A percentile compares a stretch with the other conserved stretches of the same genome.
Evolutionary conservation across 2,888 invertebrate species (phyloP).

Genomic region (Opisthograptis luteolata): DNA sequence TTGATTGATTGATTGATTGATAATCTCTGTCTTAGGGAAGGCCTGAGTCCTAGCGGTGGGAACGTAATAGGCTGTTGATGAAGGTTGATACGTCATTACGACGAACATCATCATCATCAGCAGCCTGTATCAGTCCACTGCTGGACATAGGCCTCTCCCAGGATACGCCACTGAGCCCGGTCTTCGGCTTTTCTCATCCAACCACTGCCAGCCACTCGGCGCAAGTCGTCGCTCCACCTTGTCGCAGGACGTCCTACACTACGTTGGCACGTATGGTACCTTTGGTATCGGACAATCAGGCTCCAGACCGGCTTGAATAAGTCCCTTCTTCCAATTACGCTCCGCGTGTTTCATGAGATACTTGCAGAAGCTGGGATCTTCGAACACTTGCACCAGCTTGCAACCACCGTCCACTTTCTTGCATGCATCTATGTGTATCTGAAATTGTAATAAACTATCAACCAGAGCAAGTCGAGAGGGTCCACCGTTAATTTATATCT

Average conservation of each 20-base stretch:
- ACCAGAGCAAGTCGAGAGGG: no score
- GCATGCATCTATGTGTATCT: slow-evolving; percentile 47
- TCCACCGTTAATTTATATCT: no score
- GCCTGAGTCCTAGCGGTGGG: no score
- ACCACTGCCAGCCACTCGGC: no score
- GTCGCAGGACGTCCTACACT: no score
- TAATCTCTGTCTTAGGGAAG: no score
- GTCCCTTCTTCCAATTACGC: slow-evolving; percentile 40
- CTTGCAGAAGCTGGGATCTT: slow-evolving; percentile 46
- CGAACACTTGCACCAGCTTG: slow-evolving; percentile 55
- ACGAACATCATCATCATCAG: background rate
- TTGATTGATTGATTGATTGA: no score
- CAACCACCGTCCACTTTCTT: slow-evolving; percentile 66
- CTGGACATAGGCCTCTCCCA: background rate
- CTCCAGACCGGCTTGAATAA: background rate
- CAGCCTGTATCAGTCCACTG: background rate
- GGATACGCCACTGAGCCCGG: background rate
- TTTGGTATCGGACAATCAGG: slow-evolving; percentile 27
- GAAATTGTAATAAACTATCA: slow-evolving; percentile 13
- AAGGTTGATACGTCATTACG: no score
- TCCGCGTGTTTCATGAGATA: slow-evolving; percentile 51
- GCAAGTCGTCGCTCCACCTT: no score
- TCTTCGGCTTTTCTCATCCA: no score
- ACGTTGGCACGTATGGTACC: no score
- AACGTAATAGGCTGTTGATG: no score